These are phyloP conservation scores for Drosophila quinaria DNA, from an alignment of 2,888 invertebrate species.

Conservation along the genomic window DNA sequence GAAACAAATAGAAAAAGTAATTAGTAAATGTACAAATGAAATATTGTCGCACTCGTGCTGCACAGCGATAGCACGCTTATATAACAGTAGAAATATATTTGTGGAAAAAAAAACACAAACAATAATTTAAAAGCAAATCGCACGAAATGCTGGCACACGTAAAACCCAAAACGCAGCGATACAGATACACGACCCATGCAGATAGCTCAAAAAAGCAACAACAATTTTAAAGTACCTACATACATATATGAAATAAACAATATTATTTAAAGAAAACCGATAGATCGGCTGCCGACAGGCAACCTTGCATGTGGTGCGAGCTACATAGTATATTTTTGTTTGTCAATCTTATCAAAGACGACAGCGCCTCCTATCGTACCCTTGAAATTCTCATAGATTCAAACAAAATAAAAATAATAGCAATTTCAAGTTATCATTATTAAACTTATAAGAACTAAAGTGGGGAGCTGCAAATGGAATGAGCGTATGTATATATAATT, in stretches of 20 bases:
- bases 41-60: slow-evolving; percentile 63
- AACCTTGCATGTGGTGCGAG: slow-evolving; percentile 43
- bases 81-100: slow-evolving; percentile 62
- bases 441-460: slow-evolving; percentile 42
- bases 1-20: slow-evolving; percentile 77
- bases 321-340: slow-evolving; percentile 58
- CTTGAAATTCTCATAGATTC: slow-evolving; percentile 68
- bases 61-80: slow-evolving; percentile 73
- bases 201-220: slow-evolving; percentile 48
- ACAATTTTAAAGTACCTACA: slow-evolving; percentile 13
- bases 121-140: slow-evolving; percentile 56
- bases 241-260: slow-evolving; percentile 33
- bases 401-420: slow-evolving; percentile 56
- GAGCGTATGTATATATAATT: slow-evolving; percentile 1
- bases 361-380: slow-evolving; percentile 65
- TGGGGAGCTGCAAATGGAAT: slow-evolving; percentile 37
- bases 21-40: slow-evolving; percentile 70
- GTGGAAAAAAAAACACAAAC: slow-evolving; percentile 36
- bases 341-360: slow-evolving; percentile 75
- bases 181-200: slow-evolving; percentile 57
- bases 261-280: slow-evolving; percentile 26
- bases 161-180: slow-evolving; percentile 53
- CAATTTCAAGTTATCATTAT: slow-evolving; percentile 50
- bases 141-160: slow-evolving; percentile 59
- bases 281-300: slow-evolving; percentile 30